Evolutionary conservation across 2,113 vertebrate genomes (phyloP).

Genomic region (Piaya cayana): DNA sequence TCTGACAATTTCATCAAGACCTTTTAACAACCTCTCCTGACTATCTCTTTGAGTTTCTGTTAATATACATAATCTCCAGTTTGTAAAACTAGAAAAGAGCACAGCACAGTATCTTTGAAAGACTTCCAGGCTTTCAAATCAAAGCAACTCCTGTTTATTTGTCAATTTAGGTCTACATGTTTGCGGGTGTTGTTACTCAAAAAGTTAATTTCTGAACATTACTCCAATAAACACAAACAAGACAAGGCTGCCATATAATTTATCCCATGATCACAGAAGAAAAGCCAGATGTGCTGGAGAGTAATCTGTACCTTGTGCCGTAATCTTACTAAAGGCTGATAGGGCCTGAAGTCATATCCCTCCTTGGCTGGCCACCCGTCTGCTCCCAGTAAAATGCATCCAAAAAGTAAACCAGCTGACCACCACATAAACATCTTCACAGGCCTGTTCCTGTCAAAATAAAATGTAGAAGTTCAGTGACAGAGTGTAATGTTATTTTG

Average conservation of each 20-base stretch:
- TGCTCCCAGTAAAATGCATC: conserved; percentile 68
- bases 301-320: conserved; percentile 78
- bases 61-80: neutral
- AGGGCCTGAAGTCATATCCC: conserved; percentile 64
- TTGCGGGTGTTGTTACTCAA: neutral
- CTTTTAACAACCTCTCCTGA: neutral
- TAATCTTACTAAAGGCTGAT: conserved; percentile 70
- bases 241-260: neutral
- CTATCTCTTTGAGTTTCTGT: neutral
- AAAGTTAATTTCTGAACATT: neutral
- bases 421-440: conserved; percentile 76
- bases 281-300: neutral
- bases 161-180: neutral
- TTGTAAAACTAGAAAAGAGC: neutral
- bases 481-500: neutral
- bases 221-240: neutral
- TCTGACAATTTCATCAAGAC: neutral
- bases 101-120: neutral
- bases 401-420: conserved; percentile 71
- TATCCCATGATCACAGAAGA: neutral
- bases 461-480: conserved; percentile 46
- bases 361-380: conserved; percentile 76
- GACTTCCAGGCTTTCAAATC: neutral
- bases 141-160: neutral
- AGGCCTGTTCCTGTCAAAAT: conserved; percentile 66